A percentile compares a stretch with the other conserved stretches of the same genome.
Evolutionary conservation across 2,797 vertebrate genomes (phyloP).

Genomic region (Choloepus didactylus): DNA sequence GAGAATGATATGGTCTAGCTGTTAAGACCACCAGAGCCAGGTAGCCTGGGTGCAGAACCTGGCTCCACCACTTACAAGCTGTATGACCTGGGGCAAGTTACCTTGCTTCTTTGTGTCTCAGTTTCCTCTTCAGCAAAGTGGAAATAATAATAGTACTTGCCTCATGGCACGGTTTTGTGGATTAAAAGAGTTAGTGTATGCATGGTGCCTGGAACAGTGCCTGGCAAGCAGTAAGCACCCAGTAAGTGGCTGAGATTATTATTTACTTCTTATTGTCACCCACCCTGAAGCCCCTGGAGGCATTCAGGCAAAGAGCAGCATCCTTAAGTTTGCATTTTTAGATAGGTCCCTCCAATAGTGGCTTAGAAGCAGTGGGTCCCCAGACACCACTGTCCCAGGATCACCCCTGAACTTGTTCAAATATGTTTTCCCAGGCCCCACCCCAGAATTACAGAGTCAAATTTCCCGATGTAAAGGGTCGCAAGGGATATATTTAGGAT

Average conservation of each 20-base stretch:
- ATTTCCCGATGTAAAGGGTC: neutral
- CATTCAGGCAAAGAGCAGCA: neutral
- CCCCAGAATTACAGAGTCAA: neutral
- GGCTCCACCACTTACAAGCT: neutral
- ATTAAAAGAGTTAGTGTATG: neutral
- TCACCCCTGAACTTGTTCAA: neutral
- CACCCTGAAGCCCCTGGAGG: too few species aligned
- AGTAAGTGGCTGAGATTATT: neutral
- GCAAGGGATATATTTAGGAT: neutral
- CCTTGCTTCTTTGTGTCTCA: neutral
- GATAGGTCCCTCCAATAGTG: neutral
- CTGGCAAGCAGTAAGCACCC: neutral
- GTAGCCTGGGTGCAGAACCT: neutral
- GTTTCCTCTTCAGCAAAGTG: neutral
- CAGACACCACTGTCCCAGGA: conserved; percentile 2
- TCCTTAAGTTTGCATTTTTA: neutral
- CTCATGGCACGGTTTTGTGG: neutral
- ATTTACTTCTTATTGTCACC: neutral
- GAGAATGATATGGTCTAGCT: fast-evolving
- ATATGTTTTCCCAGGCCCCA: neutral
- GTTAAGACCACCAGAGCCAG: neutral
- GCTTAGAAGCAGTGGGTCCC: neutral
- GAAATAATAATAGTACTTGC: neutral
- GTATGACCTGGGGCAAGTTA: neutral
- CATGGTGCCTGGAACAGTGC: neutral